Percentiles rank a stretch among this genome's conserved stretches.
These are phyloP conservation scores for Parotia lawesii DNA, from an alignment of 2,113 vertebrate genomes.

Conservation along the genomic window DNA sequence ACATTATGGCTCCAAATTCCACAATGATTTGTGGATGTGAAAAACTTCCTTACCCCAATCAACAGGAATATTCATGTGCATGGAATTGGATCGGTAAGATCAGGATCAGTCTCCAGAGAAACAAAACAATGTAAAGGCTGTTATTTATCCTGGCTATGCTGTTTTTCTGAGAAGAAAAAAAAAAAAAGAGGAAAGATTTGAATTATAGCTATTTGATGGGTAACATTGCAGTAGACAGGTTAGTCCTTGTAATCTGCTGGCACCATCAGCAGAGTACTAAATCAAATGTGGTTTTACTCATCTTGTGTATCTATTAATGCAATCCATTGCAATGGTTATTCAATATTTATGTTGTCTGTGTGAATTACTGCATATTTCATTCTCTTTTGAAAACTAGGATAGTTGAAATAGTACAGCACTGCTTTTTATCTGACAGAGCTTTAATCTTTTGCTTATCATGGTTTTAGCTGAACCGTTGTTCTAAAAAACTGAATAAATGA, in stretches of 20 bases:
- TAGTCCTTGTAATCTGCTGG: slow-evolving; percentile 30
- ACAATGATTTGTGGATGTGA: background rate
- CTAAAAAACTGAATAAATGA: background rate
- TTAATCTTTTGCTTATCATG: slow-evolving; percentile 29
- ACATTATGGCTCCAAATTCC: background rate
- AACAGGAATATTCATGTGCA: background rate
- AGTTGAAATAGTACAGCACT: slow-evolving; percentile 31
- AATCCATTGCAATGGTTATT: slow-evolving; percentile 34
- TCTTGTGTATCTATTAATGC: slow-evolving; percentile 42
- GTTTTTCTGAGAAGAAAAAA: background rate
- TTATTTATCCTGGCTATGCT: background rate
- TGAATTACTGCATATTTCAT: slow-evolving; percentile 40
- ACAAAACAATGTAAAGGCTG: background rate
- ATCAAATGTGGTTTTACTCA: slow-evolving; percentile 14
- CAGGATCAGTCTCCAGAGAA: background rate
- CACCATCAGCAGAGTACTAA: slow-evolving; percentile 27
- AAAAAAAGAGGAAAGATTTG: background rate
- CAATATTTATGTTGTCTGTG: slow-evolving; percentile 30
- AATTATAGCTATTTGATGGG: background rate
- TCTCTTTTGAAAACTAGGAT: slow-evolving; percentile 29
- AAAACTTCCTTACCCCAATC: background rate
- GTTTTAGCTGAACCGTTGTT: background rate
- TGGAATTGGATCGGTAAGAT: background rate
- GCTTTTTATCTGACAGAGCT: slow-evolving; percentile 35
- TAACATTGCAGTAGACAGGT: background rate